These are phyloP conservation scores for Microtus richardsoni DNA, from an alignment of 2,113 vertebrate species.

Conservation along the genomic window DNA sequence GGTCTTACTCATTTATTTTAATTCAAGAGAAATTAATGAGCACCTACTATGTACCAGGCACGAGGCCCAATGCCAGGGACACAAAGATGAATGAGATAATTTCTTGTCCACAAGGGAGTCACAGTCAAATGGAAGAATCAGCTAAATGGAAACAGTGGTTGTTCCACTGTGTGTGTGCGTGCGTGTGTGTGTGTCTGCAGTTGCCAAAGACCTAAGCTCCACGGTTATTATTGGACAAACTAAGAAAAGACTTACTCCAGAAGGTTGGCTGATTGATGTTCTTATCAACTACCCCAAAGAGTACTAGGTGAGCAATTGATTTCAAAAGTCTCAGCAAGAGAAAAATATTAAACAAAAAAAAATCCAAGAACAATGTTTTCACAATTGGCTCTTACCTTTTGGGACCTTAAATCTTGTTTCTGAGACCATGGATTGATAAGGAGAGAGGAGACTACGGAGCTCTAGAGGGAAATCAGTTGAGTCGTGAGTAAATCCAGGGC, in stretches of 20 bases:
- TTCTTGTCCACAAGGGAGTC: slow-evolving; percentile 74
- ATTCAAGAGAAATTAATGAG: slow-evolving; percentile 75
- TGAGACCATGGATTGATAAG: not conserved
- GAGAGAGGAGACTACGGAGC: not conserved
- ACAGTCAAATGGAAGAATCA: slow-evolving; percentile 60
- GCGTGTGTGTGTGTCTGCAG: not conserved
- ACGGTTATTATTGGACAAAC: slow-evolving; percentile 35
- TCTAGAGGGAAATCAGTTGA: not conserved
- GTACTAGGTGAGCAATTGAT: slow-evolving; percentile 55
- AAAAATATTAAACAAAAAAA: slow-evolving; percentile 61
- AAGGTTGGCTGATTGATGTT: slow-evolving; percentile 65
- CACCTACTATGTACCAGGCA: slow-evolving; percentile 69
- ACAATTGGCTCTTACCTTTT: slow-evolving; percentile 19
- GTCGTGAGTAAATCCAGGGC: not conserved
- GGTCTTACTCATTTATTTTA: slow-evolving; percentile 74
- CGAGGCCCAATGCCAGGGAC: slow-evolving; percentile 34
- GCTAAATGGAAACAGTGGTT: slow-evolving; percentile 51
- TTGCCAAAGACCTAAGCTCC: slow-evolving; percentile 38
- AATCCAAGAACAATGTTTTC: slow-evolving; percentile 55
- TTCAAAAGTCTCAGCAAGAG: slow-evolving; percentile 50
- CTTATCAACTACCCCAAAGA: slow-evolving; percentile 51
- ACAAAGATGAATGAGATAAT: slow-evolving; percentile 77
- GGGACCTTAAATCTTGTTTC: slow-evolving; percentile 43
- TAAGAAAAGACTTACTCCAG: slow-evolving; percentile 64
- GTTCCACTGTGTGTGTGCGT: slow-evolving; percentile 38